Base-by-base conservation (phyloP, 2,888 invertebrate genomes). In the Phaonia tiefii region DNA sequence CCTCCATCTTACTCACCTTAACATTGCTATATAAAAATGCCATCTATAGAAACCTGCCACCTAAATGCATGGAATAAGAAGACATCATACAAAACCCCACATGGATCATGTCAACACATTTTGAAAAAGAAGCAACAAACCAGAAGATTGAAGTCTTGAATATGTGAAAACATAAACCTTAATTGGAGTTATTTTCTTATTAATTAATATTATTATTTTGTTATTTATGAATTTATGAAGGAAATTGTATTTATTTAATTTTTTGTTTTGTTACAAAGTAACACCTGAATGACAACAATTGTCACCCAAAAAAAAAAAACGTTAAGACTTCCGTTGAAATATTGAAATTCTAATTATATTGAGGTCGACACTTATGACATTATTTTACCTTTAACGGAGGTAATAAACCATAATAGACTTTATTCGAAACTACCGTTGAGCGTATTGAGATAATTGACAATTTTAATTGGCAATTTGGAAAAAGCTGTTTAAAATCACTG, bases 1-100 rank as follows among this genome's bases (percentile, higher is more conserved):
- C n/a, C 25, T 15, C 39, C 22, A 20, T 42, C 26, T 31, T 56
- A 39, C 63, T 66, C 58, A 69, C 11, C 25, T 66, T 56, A 56
- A 37, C n/a, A 51, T 60, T 58, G 25, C 58, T 63, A 42, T 37
- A 42, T 37, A 51, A 44, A 39, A 20, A 72, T 75, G 60, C 31
- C 75, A 82, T 46, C 42, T 42, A 77, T 69, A 63, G 13, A 31
- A 71, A 56, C 63, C 70, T 73, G 75, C 73, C 65, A 73, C 70
- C 58, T 44, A 75, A 31, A 46, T 15, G 26, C 66, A 63, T 69
- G 58, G 69, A 67, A 46, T 22, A 60, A 44, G 26, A 58, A 39
- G n/a, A 20, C 39, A 63, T 42, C 63, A 63, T 42, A 63, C 42
- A 63, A 17, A 69, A 37, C 54, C 46, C 72, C 20, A 70, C 42